A percentile compares a stretch with the other conserved stretches of the same genome.
Evolutionary conservation across 1,140 invertebrate species (phyloP).

Genomic region (Drosophila sp.): DNA sequence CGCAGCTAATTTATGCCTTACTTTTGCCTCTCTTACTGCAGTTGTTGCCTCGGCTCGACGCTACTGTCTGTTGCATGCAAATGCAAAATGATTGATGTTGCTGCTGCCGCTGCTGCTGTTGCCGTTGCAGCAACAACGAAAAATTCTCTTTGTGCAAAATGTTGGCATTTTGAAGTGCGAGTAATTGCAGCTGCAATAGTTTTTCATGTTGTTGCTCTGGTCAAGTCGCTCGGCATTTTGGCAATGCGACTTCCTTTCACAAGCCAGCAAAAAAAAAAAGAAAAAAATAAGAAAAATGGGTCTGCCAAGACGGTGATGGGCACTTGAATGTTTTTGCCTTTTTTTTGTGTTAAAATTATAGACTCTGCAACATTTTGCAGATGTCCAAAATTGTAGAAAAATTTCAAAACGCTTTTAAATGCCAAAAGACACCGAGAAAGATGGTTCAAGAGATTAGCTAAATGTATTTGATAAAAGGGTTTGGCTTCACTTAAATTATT

Average conservation of each 20-base stretch:
- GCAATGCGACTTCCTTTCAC: constrained; percentile 68
- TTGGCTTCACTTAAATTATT: background rate
- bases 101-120: constrained; percentile 26
- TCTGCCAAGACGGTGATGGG: constrained; percentile 61
- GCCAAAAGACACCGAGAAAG: constrained; percentile 33
- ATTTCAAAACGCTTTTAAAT: constrained; percentile 46
- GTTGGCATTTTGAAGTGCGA: constrained; percentile 80
- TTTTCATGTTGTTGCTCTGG: constrained; percentile 68
- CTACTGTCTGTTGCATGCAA: constrained; percentile 71
- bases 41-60: constrained; percentile 21
- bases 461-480: background rate
- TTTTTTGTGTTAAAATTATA: constrained; percentile 56
- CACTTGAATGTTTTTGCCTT: constrained; percentile 59
- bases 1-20: constrained; percentile 69
- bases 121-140: constrained; percentile 49
- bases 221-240: constrained; percentile 58
- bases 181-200: constrained; percentile 80
- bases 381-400: constrained; percentile 45
- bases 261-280: constrained; percentile 35
- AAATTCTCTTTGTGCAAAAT: constrained; percentile 77
- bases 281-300: constrained; percentile 70
- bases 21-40: constrained; percentile 28
- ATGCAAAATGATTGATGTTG: constrained; percentile 77
- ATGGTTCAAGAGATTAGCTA: background rate
- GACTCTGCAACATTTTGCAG: constrained; percentile 63